These are phyloP conservation scores for Ictalurus furcatus DNA, from an alignment of 2,113 vertebrate genomes.

Conservation along the genomic window DNA sequence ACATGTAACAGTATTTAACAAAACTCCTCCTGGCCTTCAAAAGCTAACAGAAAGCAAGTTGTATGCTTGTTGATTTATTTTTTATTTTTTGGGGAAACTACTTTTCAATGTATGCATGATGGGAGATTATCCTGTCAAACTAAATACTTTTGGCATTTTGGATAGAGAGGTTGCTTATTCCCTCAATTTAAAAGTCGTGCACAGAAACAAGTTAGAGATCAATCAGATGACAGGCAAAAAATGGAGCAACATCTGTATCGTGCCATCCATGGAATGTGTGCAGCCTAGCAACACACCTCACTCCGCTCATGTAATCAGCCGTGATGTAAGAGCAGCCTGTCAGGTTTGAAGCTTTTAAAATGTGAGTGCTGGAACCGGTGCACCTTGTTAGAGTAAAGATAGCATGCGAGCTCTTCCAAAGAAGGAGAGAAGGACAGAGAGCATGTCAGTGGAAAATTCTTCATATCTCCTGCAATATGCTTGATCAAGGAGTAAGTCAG, in stretches of 20 bases:
- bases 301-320: conserved; percentile 45
- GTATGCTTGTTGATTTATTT: not conserved
- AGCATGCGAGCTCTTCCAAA: conserved; percentile 41
- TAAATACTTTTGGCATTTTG: conserved; percentile 32
- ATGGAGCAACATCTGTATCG: conserved; percentile 31
- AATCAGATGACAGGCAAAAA: conserved; percentile 27
- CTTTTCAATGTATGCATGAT: conserved; percentile 15
- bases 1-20: not conserved
- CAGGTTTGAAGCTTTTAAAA: conserved; percentile 47
- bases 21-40: not conserved
- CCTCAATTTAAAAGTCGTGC: conserved; percentile 16
- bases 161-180: conserved; percentile 23
- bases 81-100: not conserved
- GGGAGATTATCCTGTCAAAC: conserved; percentile 34
- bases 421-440: conserved; percentile 24
- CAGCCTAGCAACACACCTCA: conserved; percentile 46
- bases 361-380: conserved; percentile 15
- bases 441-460: conserved; percentile 39
- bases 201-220: conserved; percentile 23
- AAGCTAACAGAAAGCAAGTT: conserved; percentile 16
- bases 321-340: conserved; percentile 45
- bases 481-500: conserved; percentile 73
- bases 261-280: conserved; percentile 49
- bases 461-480: conserved; percentile 77
- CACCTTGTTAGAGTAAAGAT: conserved; percentile 28